Evolutionary conservation across 1,140 invertebrate species (phyloP).

Genomic region (Drosophila aff.): DNA sequence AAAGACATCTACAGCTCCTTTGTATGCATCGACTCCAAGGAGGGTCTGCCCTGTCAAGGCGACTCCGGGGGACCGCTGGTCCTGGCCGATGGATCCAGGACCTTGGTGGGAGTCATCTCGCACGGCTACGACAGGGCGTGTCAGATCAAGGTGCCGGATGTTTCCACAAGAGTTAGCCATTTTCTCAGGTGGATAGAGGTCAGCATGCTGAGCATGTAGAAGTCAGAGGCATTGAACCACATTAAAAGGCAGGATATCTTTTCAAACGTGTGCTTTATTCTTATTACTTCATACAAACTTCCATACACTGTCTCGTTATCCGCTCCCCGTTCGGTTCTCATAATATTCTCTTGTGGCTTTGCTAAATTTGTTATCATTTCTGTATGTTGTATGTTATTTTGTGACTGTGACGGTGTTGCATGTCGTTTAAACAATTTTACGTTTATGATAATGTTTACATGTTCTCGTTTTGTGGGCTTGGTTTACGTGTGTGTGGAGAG

Average conservation of each 20-base stretch:
- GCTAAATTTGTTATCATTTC: slow-evolving; percentile 71
- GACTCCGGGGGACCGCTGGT: slow-evolving; percentile 64
- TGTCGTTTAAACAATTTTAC: slow-evolving; percentile 68
- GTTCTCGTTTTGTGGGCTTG: slow-evolving; percentile 68
- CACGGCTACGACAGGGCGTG: slow-evolving; percentile 57
- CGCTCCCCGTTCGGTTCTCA: slow-evolving; percentile 39
- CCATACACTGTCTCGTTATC: slow-evolving; percentile 53
- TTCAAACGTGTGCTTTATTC: slow-evolving; percentile 83
- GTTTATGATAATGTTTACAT: slow-evolving; percentile 77
- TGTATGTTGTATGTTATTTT: slow-evolving; percentile 53
- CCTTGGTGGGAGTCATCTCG: slow-evolving; percentile 58
- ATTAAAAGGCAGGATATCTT: slow-evolving; percentile 48
- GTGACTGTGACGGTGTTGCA: slow-evolving; percentile 65
- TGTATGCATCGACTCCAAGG: slow-evolving; percentile 46
- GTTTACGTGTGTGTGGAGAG: slow-evolving; percentile 54
- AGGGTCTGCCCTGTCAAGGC: slow-evolving; percentile 55
- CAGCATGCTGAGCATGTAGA: not conserved
- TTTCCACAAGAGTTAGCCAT: slow-evolving; percentile 47
- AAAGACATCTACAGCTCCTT: slow-evolving; percentile 40
- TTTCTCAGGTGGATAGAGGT: slow-evolving; percentile 46
- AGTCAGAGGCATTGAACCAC: not conserved
- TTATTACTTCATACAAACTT: slow-evolving; percentile 80
- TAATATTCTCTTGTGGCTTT: slow-evolving; percentile 67
- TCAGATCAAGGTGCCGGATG: slow-evolving; percentile 40
- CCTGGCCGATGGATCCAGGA: slow-evolving; percentile 34